These are phyloP conservation scores for Thera obeliscata DNA, from an alignment of 2,888 invertebrate genomes.

Conservation along the genomic window DNA sequence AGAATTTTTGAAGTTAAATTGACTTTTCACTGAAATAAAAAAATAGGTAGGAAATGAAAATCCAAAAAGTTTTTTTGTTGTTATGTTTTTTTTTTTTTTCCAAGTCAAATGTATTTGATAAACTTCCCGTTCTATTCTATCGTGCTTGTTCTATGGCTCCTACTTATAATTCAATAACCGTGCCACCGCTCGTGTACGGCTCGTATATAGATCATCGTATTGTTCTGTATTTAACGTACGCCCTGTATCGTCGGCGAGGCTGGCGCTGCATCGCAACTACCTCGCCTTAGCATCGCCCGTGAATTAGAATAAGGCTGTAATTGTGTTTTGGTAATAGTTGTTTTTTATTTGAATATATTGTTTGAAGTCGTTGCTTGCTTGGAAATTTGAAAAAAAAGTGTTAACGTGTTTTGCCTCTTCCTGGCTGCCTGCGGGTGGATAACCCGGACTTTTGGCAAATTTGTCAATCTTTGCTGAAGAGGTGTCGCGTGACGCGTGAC, in stretches of 20 bases:
- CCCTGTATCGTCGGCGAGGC: conserved; percentile 69
- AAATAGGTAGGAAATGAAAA: no score
- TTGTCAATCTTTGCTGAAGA: no score
- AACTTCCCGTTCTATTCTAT: background rate
- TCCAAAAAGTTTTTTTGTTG: no score
- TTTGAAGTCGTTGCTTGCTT: background rate
- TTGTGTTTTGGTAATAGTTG: conserved; percentile 47
- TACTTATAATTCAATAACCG: conserved; percentile 63
- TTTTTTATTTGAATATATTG: conserved; percentile 4
- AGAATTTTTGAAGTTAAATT: no score
- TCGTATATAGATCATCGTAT: conserved; percentile 84
- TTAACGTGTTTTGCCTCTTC: no score
- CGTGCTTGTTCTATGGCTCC: conserved; percentile 53
- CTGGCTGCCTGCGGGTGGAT: no score
- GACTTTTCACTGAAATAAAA: no score
- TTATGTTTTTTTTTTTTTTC: background rate
- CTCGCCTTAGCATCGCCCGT: conserved; percentile 40
- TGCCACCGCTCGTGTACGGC: conserved; percentile 75
- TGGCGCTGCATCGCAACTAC: conserved; percentile 57
- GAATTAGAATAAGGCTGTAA: conserved; percentile 69
- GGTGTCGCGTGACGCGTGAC: no score
- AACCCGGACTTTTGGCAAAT: no score
- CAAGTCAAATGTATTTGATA: background rate
- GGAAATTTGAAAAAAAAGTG: background rate
- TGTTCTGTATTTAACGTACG: conserved; percentile 77